Evolutionary conservation across 2,113 vertebrate genomes (phyloP).

Genomic region (Chlamydotis undulata): DNA sequence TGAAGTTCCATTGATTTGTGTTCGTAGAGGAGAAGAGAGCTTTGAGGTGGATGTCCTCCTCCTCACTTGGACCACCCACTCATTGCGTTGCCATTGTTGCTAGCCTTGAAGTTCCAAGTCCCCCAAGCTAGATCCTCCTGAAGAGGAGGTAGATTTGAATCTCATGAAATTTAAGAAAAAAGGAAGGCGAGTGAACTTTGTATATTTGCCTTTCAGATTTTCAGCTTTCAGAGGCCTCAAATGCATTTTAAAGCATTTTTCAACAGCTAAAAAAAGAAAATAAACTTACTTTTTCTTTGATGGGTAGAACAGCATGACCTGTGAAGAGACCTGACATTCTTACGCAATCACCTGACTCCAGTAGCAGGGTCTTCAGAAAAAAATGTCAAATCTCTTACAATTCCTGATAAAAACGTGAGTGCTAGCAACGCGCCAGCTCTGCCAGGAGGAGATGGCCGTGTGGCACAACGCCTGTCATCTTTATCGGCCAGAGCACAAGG

Average conservation of each 20-base stretch:
- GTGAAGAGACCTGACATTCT: neutral
- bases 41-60: rapidly evolving
- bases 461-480: neutral
- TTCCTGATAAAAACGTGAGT: neutral
- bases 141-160: neutral
- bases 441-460: neutral
- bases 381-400: neutral
- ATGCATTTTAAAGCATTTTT: neutral
- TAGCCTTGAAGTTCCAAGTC: neutral
- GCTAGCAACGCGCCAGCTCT: neutral
- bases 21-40: neutral
- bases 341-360: neutral
- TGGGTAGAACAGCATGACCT: neutral
- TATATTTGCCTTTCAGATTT: neutral
- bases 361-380: neutral
- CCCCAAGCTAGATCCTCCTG: neutral
- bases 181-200: neutral
- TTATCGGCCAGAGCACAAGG: neutral
- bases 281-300: neutral
- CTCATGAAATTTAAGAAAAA: rapidly evolving
- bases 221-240: neutral
- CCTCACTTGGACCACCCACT: neutral
- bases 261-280: neutral
- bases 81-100: neutral
- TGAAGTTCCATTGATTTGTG: neutral